Percentiles rank a stretch among this genome's conserved stretches.
Conservation (phyloP, 2,888 invertebrate genomes). For the Drosophila austrosaltans region DNA sequence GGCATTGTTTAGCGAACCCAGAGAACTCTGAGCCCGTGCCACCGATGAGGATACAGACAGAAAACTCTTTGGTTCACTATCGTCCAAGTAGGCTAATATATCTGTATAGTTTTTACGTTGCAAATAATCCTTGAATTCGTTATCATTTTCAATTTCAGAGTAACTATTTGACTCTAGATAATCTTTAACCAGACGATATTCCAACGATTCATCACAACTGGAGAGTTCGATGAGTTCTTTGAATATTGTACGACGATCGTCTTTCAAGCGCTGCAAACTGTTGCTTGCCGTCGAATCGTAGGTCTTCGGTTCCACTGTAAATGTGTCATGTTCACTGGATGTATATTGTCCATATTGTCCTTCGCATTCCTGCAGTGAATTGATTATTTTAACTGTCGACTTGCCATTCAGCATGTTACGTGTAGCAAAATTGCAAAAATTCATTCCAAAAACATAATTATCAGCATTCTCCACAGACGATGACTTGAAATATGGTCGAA, state of each 20-base stretch:
- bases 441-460: conserved; percentile 80
- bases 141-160: conserved; percentile 82
- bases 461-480: conserved; percentile 45
- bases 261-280: conserved; percentile 72
- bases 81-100: conserved; percentile 81
- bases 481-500: conserved; percentile 66
- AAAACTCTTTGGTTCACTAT: conserved; percentile 70
- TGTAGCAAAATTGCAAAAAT: conserved; percentile 78
- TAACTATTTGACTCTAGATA: conserved; percentile 83
- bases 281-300: conserved; percentile 52
- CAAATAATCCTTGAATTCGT: conserved; percentile 81
- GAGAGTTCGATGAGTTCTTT: conserved; percentile 80
- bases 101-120: conserved; percentile 82
- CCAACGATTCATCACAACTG: conserved; percentile 82
- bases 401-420: conserved; percentile 81
- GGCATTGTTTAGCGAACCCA: conserved; percentile 75
- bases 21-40: conserved; percentile 77
- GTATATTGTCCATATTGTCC: conserved; percentile 34
- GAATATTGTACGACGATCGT: conserved; percentile 78
- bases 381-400: conserved; percentile 77
- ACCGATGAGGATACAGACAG: conserved; percentile 74
- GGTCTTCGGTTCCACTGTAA: conserved; percentile 12
- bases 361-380: conserved; percentile 73
- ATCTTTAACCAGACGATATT: conserved; percentile 81
- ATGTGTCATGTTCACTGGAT: neutral